Evolutionary conservation across 2,888 invertebrate species (phyloP), one percentile per base, ranked within the genome.

Genomic region (Neoaliturus tenellus): DNA sequence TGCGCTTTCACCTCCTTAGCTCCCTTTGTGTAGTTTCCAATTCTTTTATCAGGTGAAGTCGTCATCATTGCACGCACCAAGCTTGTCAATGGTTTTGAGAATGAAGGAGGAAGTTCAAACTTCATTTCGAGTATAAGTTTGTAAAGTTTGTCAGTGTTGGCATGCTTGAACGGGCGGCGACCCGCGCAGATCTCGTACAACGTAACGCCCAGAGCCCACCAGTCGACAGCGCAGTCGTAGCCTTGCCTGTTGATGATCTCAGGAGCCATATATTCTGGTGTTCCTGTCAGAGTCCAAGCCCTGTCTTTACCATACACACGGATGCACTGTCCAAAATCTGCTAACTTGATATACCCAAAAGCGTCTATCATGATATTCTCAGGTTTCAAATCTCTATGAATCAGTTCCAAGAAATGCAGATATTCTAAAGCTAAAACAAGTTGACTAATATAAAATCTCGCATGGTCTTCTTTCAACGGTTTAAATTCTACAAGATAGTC

Each of bases 361-460:
- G 73, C 41, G 23, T 75, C 73, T 0, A 75, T 25, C 73, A 75
- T 75, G 8, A 75, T 75, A 20, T 75, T 75, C 14, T 75, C 73
- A 25, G 73, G 73, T 28, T 75, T 75, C 28, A 75, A 17, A 28
- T 75, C 73, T n/a, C 73, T 41, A 28, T 75, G 73, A 17, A 75
- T 75, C 1, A 75, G 44, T n/a, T 44, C 73, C 44, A 75, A 28
- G 28, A 10, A 75, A n/a, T 75, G 73, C 44, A 75, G 39, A 28
- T 75, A 75, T 23, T 75, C 73, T 8, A 75, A 28, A 75, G 73
- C 73, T 44, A 75, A 28, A 23, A 75, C 44, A 0, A 75, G 23
- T 23, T 75, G 73, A 75, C 44, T 44, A 3, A 75, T 20, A 28
- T 75, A 75, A 44, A 75, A 75, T 23, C 44, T 41, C 3, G 73